Conservation (phyloP, 2,888 invertebrate species). For the Falcaria lacertinaria region DNA sequence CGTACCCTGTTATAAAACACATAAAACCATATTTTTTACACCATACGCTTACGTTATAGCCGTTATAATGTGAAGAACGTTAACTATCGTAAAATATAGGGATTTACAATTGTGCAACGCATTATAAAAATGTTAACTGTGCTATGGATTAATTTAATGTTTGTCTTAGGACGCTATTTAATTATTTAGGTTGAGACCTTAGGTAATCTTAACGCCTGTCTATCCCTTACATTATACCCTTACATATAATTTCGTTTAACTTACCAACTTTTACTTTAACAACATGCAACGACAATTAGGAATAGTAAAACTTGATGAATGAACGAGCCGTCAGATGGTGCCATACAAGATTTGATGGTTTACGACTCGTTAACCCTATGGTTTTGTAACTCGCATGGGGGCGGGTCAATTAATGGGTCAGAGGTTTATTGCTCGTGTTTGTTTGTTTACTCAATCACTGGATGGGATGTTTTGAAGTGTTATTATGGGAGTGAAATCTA, state of each 20-base stretch:
- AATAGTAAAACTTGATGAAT: neutral
- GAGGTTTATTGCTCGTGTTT: slow-evolving; percentile 30
- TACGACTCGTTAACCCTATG: slow-evolving; percentile 27
- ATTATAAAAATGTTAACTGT: neutral
- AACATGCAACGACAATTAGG: neutral
- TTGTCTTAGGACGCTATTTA: too few species aligned
- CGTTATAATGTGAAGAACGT: slow-evolving; percentile 36
- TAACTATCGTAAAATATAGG: slow-evolving; percentile 35
- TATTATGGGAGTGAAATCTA: neutral
- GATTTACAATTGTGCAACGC: slow-evolving; percentile 35
- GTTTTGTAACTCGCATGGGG: slow-evolving; percentile 17
- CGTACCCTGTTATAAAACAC: slow-evolving; percentile 18
- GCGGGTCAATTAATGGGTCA: slow-evolving; percentile 30
- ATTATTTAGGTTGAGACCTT: too few species aligned
- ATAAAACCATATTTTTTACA: slow-evolving; percentile 49
- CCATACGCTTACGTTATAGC: slow-evolving; percentile 39
- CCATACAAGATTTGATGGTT: slow-evolving; percentile 22
- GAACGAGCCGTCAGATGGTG: slow-evolving; percentile 4
- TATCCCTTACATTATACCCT: too few species aligned
- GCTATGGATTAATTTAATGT: too few species aligned
- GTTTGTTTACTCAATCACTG: slow-evolving; percentile 2
- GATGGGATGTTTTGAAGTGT: slow-evolving; percentile 1
- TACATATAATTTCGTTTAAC: too few species aligned
- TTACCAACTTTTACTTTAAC: neutral
- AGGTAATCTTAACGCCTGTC: too few species aligned